Evolutionary conservation across 2,888 invertebrate genomes (phyloP).

Genomic region (Leucoma salicis): DNA sequence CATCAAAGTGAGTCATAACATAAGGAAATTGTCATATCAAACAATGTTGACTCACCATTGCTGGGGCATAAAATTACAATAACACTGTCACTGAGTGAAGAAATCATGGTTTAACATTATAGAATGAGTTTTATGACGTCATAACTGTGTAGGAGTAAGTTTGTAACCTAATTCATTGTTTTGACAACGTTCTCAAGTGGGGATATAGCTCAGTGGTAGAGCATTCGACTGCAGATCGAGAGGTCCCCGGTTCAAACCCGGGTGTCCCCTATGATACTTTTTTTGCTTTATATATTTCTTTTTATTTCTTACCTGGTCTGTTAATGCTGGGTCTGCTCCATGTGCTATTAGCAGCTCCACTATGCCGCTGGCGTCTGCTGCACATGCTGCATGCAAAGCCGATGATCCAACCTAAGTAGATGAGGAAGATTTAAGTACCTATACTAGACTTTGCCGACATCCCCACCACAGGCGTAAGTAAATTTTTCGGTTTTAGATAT

Average conservation of each 20-base stretch:
- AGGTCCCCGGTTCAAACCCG: conserved; percentile 77
- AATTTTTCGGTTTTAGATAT: too few relatives aligned
- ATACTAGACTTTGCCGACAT: too few relatives aligned
- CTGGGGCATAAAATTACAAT: conserved; percentile 10
- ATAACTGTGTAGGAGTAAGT: conserved; percentile 9
- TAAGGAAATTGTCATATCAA: neutral
- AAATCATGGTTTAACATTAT: conserved; percentile 21
- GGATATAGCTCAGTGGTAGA: conserved; percentile 77
- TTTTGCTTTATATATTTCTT: conserved; percentile 11
- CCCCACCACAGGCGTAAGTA: too few relatives aligned
- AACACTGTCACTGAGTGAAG: conserved; percentile 20
- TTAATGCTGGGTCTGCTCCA: conserved; percentile 87
- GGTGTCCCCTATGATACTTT: conserved; percentile 59
- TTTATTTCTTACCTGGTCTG: conserved; percentile 84
- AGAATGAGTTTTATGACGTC: conserved; percentile 17
- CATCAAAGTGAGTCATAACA: too few relatives aligned
- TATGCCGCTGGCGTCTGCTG: conserved; percentile 86
- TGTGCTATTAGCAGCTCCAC: conserved; percentile 86
- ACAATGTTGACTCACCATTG: conserved; percentile 18
- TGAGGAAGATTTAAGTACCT: too few relatives aligned
- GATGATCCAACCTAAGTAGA: conserved; percentile 86
- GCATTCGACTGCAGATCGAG: conserved; percentile 77
- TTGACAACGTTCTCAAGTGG: conserved; percentile 15
- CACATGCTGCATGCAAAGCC: conserved; percentile 88
- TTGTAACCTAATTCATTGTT: conserved; percentile 12